A percentile compares a stretch with the other conserved stretches of the same genome.
Conservation (phyloP, 2,113 vertebrate genomes). For the Pseudolaguvia tuberculata region DNA sequence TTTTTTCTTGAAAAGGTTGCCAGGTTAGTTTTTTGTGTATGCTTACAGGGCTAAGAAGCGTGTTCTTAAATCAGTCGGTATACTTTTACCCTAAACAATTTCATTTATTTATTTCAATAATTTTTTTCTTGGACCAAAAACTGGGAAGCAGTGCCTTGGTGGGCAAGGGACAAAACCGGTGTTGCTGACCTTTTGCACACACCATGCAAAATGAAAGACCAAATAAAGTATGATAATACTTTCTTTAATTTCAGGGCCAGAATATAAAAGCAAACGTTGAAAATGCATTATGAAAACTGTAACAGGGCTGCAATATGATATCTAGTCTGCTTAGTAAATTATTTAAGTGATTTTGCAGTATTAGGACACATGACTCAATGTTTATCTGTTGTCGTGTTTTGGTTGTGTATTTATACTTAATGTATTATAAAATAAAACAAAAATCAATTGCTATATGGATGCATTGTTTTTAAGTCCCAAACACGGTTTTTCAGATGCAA, state of each 20-base stretch:
- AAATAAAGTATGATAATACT: neutral
- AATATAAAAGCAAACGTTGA: neutral
- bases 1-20: neutral
- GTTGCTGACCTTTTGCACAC: too few species aligned
- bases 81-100: neutral
- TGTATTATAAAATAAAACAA: slow-evolving; percentile 43
- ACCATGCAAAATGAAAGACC: neutral
- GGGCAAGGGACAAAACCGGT: too few species aligned
- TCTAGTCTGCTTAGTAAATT: slow-evolving; percentile 31
- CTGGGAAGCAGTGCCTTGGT: neutral
- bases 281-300: slow-evolving; percentile 13
- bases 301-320: slow-evolving; percentile 6
- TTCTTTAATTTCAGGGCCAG: neutral
- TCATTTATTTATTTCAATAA: neutral
- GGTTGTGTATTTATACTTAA: slow-evolving; percentile 47
- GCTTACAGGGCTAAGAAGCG: neutral
- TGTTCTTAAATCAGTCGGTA: neutral
- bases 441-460: slow-evolving; percentile 34
- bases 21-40: neutral
- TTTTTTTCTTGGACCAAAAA: neutral
- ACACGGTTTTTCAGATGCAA: neutral
- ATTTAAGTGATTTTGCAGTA: slow-evolving; percentile 36
- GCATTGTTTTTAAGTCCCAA: slow-evolving; percentile 6
- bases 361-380: slow-evolving; percentile 23
- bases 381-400: slow-evolving; percentile 32